Evolutionary conservation across 2,888 invertebrate genomes (phyloP), one percentile per base, ranked within the genome.

Genomic region (Hypselothyrea guttata): DNA sequence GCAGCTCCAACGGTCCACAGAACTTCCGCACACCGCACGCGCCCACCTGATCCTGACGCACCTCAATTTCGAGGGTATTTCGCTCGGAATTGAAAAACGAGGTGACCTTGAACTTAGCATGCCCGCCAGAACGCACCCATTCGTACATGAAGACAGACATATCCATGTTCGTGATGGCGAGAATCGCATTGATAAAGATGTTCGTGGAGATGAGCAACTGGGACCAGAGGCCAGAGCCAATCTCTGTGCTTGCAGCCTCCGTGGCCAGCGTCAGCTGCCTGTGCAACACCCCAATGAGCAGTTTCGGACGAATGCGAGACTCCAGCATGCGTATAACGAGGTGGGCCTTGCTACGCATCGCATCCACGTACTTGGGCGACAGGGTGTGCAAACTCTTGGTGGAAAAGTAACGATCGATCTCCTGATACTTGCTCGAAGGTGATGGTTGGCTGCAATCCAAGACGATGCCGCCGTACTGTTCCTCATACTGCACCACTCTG

Each of bases 111-210:
- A 98, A 98, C 89, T 97, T 96, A 0, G 98, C 98, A 90, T 98
- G 98, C 0, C 98, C 98, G 9, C 97, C 97, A 27, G 97, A 97
- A 58, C 96, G 91, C 33, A 99, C 98, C 98, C 99, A 99, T 85
- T 98, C 98, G 82, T 99, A 98, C 69, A 99, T 95, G 88, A 99
- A 99, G 1, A 98, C 97, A 0, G 96, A 95, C 94, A 99, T 97
- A 88, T 99, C 99, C 90, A 99, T 98, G 0, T 99, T 99, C 0
- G 99, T 99, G 0, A 99, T 99, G 0, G 98, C 98, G 86, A 98
- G 98, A 84, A 99, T 98, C 0, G 98, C 97, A 89, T 96, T 96
- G 1, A 96, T 95, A 77, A 97, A 97, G 33, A 96, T 94, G 86
- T 95, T 95, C 0, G 98, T 98, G 35, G 98, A 97, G 30, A 99